A percentile compares a stretch with the other conserved stretches of the same genome.
Conservation (phyloP, 2,888 invertebrate species). For the Acanthococcus lagerstroemiae region DNA sequence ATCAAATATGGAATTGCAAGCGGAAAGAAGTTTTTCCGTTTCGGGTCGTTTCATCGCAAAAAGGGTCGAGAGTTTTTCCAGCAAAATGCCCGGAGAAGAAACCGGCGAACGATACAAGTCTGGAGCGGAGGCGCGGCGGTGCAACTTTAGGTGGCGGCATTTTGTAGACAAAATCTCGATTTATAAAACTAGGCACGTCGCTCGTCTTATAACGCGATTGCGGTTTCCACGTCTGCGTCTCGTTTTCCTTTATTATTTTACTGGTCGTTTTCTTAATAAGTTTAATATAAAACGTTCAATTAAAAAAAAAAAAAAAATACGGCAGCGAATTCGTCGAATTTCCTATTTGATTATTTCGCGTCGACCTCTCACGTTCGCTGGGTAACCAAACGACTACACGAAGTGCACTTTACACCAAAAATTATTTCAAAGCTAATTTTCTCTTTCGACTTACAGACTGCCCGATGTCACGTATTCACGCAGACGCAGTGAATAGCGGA, state of each 20-base stretch:
- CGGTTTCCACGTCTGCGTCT: conserved; percentile 16
- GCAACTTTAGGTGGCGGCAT: conserved; percentile 14
- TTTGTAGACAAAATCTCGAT: conserved; percentile 24
- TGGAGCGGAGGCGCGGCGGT: neutral
- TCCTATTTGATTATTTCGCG: neutral
- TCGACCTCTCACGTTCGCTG: too few species aligned
- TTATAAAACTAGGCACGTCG: conserved; percentile 23
- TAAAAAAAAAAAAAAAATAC: neutral
- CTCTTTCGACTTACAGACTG: too few species aligned
- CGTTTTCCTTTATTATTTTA: conserved; percentile 15
- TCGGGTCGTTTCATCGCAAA: too few species aligned
- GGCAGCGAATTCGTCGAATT: neutral
- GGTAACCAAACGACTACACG: too few species aligned
- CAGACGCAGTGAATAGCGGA: too few species aligned
- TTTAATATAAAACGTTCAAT: conserved; percentile 23
- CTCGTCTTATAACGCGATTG: conserved; percentile 20
- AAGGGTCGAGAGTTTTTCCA: too few species aligned
- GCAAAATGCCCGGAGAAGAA: conserved; percentile 5
- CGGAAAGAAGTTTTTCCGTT: too few species aligned
- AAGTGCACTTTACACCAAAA: too few species aligned
- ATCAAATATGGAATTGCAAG: too few species aligned
- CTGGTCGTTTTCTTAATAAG: conserved; percentile 26
- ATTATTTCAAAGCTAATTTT: too few species aligned
- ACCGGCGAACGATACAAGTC: neutral
- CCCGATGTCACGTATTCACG: too few species aligned